Percentiles rank a stretch among this genome's conserved stretches.
Evolutionary conservation across 2,113 vertebrate genomes (phyloP).

Genomic region (Strix aluco): DNA sequence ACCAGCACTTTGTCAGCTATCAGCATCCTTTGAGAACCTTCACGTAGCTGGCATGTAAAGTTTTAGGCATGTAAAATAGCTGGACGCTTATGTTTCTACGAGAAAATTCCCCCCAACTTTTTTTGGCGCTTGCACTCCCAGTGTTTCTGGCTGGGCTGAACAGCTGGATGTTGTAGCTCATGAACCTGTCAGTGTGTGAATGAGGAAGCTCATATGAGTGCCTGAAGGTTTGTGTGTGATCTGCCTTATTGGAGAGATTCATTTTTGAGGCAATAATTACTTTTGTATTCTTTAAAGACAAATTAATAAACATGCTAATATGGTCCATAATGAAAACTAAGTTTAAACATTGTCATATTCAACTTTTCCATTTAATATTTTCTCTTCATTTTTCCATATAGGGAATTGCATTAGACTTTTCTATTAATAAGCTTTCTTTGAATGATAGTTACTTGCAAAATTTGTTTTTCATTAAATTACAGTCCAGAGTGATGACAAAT

Average conservation of each 20-base stretch:
- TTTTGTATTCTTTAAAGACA: background rate
- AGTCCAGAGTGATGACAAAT: background rate
- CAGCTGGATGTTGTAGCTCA: background rate
- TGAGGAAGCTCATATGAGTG: background rate
- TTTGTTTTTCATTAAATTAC: background rate
- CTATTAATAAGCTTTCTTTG: conserved; percentile 1
- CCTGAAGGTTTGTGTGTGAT: background rate
- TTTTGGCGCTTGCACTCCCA: background rate
- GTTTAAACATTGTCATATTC: background rate
- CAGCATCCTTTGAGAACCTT: background rate
- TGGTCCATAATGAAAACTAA: background rate
- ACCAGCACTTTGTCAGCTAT: background rate
- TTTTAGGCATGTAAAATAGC: background rate
- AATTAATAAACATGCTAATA: background rate
- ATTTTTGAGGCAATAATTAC: background rate
- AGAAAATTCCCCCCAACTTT: background rate
- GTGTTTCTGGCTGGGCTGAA: background rate
- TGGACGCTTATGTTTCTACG: background rate
- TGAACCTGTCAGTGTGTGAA: background rate
- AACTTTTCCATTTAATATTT: background rate
- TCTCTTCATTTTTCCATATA: background rate
- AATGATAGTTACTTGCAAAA: background rate
- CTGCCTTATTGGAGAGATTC: background rate
- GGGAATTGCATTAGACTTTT: background rate
- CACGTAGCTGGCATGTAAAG: background rate